Evolutionary conservation across 2,888 invertebrate genomes (phyloP).

Genomic region (Diaphora mendica): DNA sequence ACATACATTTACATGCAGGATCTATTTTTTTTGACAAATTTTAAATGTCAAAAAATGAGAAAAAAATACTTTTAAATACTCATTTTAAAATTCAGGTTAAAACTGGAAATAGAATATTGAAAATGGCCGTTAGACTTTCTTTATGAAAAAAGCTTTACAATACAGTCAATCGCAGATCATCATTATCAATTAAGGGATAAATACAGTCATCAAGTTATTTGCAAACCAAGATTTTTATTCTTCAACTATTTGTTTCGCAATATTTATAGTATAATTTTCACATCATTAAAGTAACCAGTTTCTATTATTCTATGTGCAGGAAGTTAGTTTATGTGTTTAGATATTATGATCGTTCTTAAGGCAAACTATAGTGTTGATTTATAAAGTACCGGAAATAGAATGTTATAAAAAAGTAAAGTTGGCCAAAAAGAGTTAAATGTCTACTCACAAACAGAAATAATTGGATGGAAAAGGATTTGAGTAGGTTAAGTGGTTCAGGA

Average conservation of each 20-base stretch:
- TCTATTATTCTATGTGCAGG: slow-evolving; percentile 14
- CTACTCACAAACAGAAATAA: neutral
- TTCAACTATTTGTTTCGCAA: neutral
- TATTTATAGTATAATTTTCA: neutral
- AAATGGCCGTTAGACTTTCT: too few species aligned
- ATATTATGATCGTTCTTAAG: slow-evolving; percentile 15
- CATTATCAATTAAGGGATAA: too few species aligned
- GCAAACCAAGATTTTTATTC: neutral
- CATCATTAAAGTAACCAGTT: slow-evolving; percentile 9
- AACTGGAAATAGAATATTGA: too few species aligned
- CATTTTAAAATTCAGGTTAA: too few species aligned
- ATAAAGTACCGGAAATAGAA: neutral
- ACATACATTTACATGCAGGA: too few species aligned
- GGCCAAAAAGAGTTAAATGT: neutral
- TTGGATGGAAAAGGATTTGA: too few species aligned
- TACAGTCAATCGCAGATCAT: neutral
- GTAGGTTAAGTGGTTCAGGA: too few species aligned
- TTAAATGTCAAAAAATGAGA: too few species aligned
- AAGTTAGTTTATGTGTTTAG: slow-evolving; percentile 8
- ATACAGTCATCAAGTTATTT: neutral
- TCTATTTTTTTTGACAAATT: too few species aligned
- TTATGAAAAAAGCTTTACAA: neutral
- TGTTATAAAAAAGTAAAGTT: slow-evolving; percentile 12
- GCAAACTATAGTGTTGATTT: slow-evolving; percentile 25
- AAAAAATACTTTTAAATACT: too few species aligned